Percentiles rank a stretch among this genome's conserved stretches.
Evolutionary conservation across 2,797 vertebrate genomes (phyloP).

Genomic region (Mastacembelus armatus): DNA sequence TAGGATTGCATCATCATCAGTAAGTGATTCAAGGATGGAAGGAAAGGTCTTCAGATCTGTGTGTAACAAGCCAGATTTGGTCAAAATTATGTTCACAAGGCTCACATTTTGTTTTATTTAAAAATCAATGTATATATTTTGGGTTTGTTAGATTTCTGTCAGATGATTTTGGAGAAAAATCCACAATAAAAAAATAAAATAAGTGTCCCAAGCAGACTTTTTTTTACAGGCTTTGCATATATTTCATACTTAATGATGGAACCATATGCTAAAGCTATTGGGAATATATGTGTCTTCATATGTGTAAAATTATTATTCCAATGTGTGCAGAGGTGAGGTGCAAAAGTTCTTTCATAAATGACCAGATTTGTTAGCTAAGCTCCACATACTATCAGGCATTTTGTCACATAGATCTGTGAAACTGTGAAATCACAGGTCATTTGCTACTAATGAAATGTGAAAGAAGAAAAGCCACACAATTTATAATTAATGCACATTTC

Average conservation of each 20-base stretch:
- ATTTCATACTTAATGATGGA: conserved; percentile 48
- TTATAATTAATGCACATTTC: conserved; percentile 38
- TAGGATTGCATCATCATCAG: neutral
- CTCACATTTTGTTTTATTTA: no score
- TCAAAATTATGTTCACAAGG: no score
- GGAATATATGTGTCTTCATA: conserved; percentile 34
- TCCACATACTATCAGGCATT: conserved; percentile 17
- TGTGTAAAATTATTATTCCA: conserved; percentile 43
- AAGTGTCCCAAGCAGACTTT: conserved; percentile 20
- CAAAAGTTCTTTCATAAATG: conserved; percentile 19
- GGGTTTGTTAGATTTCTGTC: no score
- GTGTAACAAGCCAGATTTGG: no score
- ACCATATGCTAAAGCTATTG: conserved; percentile 56
- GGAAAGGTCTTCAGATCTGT: neutral
- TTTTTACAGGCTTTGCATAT: no score
- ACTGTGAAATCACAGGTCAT: conserved; percentile 33
- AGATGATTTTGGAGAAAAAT: no score
- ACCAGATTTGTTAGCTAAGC: conserved; percentile 43
- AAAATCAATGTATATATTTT: no score
- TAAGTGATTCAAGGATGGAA: neutral
- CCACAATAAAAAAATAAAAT: no score
- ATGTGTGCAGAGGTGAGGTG: conserved; percentile 40
- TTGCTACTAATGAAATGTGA: conserved; percentile 40
- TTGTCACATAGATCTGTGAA: conserved; percentile 37
- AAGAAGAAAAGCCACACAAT: conserved; percentile 29